Base-by-base conservation (phyloP, 2,888 invertebrate genomes). In the Drosophila conformis region DNA sequence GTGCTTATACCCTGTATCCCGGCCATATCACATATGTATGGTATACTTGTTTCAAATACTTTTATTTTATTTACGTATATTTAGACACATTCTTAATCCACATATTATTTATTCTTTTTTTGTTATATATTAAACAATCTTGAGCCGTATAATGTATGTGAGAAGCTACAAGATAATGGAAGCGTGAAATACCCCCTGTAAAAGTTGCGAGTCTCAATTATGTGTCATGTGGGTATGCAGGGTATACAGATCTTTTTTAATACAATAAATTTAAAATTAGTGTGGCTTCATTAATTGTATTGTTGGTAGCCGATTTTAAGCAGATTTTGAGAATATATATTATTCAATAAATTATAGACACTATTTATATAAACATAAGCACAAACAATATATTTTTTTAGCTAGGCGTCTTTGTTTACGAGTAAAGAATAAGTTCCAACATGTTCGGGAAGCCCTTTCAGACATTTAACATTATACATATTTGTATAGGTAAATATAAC, bases 261-360 rank as follows among this genome's bases (percentile, higher is more conserved):
- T 21, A 21, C 40, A 40, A 31, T 31, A 21, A 15, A 57, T 57
- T 57, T 18, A 57, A 57, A 21, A 42, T 40, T 42, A 57, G 57
- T 57, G 31, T 42, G 42, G n/a, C 29, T 57, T 57, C 31, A 57
- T 33, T 57, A 57, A 42, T 42, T 57, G 57, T 42, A 13, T 40
- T 31, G 57, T 25, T 62, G 25, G 29, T 40, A 31, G 57, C 31
- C 18, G 29, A 31, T 57, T 42, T 57, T 31, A 21, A 31, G n/a
- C 29, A 21, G 29, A 15, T 29, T 31, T 57, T 11, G 21, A 5
- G 21, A 42, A 21, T 10, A 15, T 4, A 21, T 42, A 21, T 40
- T 15, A 56, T 15, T 38, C 3, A 40, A n/a, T n/a, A 56, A 13
- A 36, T 13, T n/a, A n/a, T 29, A n/a, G 2, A 11, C n/a, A 31